A percentile compares a stretch with the other conserved stretches of the same genome.
phyloP scores from a whole-genome alignment of 2,888 invertebrate genomes.

The Thecocarcelia acutangulata region DNA sequence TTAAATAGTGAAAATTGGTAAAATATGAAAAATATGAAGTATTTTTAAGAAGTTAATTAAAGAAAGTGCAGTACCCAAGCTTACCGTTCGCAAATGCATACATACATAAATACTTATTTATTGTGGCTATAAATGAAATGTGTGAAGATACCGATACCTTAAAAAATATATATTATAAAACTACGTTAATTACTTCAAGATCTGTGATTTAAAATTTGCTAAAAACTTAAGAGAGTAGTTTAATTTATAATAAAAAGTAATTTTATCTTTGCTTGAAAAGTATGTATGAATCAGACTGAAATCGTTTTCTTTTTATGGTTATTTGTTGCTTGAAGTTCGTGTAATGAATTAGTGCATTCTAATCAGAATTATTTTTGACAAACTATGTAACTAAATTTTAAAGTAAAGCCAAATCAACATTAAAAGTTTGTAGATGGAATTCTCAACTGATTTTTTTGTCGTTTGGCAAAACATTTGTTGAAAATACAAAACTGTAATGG shows the following conservation, averaged over 20 bases:
- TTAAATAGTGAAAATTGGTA: slow-evolving; percentile 61
- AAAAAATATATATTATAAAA: too few species aligned
- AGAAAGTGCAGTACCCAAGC: slow-evolving; percentile 38
- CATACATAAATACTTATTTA: neutral
- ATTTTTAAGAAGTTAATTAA: slow-evolving; percentile 32
- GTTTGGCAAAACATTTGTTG: neutral
- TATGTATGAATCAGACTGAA: slow-evolving; percentile 27
- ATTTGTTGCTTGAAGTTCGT: slow-evolving; percentile 41
- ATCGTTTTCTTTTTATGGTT: slow-evolving; percentile 15
- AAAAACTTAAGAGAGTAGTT: too few species aligned
- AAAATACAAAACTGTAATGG: too few species aligned
- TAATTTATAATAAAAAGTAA: neutral
- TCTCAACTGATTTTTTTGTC: neutral
- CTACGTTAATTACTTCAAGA: too few species aligned
- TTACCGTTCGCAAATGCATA: neutral
- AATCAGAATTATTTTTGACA: slow-evolving; percentile 22
- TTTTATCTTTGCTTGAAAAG: neutral
- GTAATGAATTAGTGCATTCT: slow-evolving; percentile 53
- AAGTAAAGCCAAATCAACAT: neutral
- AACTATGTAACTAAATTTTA: neutral
- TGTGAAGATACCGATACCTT: too few species aligned
- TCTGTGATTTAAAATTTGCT: too few species aligned
- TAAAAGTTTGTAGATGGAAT: too few species aligned
- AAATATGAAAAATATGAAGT: slow-evolving; percentile 41
- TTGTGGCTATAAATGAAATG: neutral